Evolutionary conservation across 2,113 vertebrate species (phyloP), one percentile per base, ranked within the genome.

Genomic region (Chaetodon trifascialis): DNA sequence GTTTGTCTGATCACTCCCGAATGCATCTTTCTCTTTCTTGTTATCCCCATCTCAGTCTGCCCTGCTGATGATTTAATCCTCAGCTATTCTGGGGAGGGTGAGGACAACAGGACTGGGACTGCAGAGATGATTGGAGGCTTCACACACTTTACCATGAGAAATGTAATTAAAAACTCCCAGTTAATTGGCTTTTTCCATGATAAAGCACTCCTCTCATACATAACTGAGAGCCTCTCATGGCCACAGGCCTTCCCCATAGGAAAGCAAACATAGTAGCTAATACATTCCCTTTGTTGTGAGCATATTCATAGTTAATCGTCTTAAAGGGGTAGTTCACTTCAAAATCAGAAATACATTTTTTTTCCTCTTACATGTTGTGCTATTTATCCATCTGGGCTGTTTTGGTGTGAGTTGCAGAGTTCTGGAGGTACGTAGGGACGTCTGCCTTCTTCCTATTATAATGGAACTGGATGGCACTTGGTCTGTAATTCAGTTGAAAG

Each of bases 131-230:
- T 86, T 82, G 82, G 88, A 88, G 59, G 88, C 88, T 82, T 71
- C 64, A 40, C 64, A 84, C 76, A 79, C 76, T 64, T 81, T 42
- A 80, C 79, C 64, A 85, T 68, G 79, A 86, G 82, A 92, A 87
- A 88, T 91, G 89, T 92, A 93, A 94, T 95, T 93, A 94, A 90
- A 88, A 89, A 86, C 85, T 72, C 73, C 17, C 79, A 86, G 88
- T 92, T 93, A 92, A 94, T 93, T 94, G 90, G 90, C 85, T 92
- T 93, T 92, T 91, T 94, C 87, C 88, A 93, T 84, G 90, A 91
- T 91, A 94, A 93, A 91, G 87, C 89, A 88, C 81, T 91, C 87
- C 85, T 85, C 84, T 91, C 90, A 89, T 90, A 84, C 87, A 86
- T 91, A 81, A 87, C 84, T 76, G 73, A 88, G 82, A 79, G 80